Evolutionary conservation across 64 coral and sea anemone species (phyloP).

Genomic region (Pachyseris speciosa): DNA sequence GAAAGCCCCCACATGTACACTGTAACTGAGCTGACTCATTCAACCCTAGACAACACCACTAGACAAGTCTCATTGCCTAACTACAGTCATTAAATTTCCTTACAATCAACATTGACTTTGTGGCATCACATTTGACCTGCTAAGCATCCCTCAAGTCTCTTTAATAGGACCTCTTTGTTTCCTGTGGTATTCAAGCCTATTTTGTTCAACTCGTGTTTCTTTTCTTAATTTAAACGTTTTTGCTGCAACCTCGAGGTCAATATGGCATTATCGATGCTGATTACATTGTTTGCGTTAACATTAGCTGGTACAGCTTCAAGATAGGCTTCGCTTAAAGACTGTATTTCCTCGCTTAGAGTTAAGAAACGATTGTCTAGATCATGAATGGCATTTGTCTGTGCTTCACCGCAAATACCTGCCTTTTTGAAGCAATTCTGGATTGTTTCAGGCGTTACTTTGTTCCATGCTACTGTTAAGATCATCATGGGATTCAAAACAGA

Average conservation of each 20-base stretch:
- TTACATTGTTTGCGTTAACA: constrained; percentile 47
- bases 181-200: too few relatives aligned
- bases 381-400: constrained; percentile 69
- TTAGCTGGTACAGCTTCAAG: constrained; percentile 36
- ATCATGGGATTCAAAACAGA: constrained; percentile 78
- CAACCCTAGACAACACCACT: too few relatives aligned
- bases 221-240: too few relatives aligned
- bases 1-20: too few relatives aligned
- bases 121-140: too few relatives aligned
- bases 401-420: constrained; percentile 68
- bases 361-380: constrained; percentile 58
- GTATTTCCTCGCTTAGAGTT: constrained; percentile 67
- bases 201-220: too few relatives aligned
- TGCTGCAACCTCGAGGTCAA: constrained; percentile 18
- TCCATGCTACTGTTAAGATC: constrained; percentile 69
- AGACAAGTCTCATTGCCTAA: too few relatives aligned
- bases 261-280: constrained; percentile 60
- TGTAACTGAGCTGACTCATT: too few relatives aligned
- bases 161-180: too few relatives aligned
- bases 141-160: too few relatives aligned
- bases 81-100: too few relatives aligned
- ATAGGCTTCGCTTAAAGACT: constrained; percentile 65
- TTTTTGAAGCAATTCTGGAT: constrained; percentile 75
- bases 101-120: too few relatives aligned
- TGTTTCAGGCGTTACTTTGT: constrained; percentile 72